Evolutionary conservation across 2,113 vertebrate genomes (phyloP).

Genomic region (Caloenas nicobarica): DNA sequence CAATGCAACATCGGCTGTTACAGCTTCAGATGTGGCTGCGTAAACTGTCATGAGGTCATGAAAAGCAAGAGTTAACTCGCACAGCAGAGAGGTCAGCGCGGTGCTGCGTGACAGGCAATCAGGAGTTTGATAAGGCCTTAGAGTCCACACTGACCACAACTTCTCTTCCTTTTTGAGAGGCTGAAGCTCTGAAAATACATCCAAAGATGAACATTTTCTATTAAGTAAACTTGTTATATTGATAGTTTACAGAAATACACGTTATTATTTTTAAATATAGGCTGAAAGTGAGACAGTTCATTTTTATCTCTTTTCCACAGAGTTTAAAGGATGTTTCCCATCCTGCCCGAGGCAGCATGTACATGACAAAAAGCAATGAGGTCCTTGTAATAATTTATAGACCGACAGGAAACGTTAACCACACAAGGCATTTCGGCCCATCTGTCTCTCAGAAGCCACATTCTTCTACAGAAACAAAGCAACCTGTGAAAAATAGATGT

Average conservation of each 20-base stretch:
- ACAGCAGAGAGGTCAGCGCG: not conserved
- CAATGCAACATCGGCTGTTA: not conserved
- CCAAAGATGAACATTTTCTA: not conserved
- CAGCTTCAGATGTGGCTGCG: not conserved
- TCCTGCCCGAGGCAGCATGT: not conserved
- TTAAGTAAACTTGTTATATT: not conserved
- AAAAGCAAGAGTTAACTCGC: not conserved
- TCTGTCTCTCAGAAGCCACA: not conserved
- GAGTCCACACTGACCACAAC: not conserved
- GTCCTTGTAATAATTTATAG: not conserved
- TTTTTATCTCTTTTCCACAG: slow-evolving; percentile 14
- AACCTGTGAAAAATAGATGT: not conserved
- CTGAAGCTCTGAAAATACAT: not conserved
- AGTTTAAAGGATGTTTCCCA: not conserved
- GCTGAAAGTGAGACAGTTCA: not conserved
- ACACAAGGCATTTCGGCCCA: not conserved
- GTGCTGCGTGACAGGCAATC: not conserved
- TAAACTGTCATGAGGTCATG: not conserved
- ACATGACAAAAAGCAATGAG: not conserved
- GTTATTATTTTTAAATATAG: not conserved
- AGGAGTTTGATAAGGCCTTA: not conserved
- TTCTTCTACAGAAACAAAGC: not conserved
- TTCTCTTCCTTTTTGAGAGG: not conserved
- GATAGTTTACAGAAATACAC: not conserved
- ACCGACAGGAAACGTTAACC: not conserved